These are phyloP conservation scores for Antennarius maculatus DNA, from an alignment of 2,797 vertebrate genomes.

Conservation along the genomic window DNA sequence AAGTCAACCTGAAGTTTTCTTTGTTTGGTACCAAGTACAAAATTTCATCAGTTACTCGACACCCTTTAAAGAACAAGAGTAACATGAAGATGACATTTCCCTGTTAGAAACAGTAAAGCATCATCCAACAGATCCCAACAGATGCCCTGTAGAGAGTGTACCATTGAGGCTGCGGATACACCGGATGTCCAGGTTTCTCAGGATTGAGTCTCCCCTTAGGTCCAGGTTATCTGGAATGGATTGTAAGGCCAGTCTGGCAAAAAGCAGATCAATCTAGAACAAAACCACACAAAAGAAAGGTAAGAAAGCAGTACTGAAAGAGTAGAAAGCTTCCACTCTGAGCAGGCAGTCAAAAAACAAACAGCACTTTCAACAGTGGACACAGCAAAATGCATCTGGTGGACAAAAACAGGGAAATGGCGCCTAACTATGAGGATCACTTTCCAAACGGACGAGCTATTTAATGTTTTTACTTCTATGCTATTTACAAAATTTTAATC, in stretches of 20 bases:
- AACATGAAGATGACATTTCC: background rate
- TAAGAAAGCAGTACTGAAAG: background rate
- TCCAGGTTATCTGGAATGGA: constrained; percentile 96
- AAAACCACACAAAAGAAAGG: constrained; percentile 1
- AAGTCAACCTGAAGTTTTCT: constrained; percentile 94
- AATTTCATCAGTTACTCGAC: constrained; percentile 98
- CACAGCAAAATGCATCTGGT: no score
- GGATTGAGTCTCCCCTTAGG: constrained; percentile 90
- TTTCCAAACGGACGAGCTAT: background rate
- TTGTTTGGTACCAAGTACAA: constrained; percentile 96
- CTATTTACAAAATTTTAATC: no score
- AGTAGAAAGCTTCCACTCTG: no score
- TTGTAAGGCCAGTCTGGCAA: constrained; percentile 91
- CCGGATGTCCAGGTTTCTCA: constrained; percentile 94
- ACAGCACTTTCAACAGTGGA: no score
- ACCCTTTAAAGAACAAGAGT: constrained; percentile 80
- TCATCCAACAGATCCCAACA: background rate
- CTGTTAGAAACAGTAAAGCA: no score
- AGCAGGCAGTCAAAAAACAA: no score
- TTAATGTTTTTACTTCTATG: background rate
- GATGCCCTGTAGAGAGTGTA: constrained; percentile 56
- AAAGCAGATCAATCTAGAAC: constrained; percentile 93
- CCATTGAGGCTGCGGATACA: constrained; percentile 98
- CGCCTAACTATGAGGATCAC: no score
- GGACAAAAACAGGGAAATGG: no score